These are phyloP conservation scores for Pocota personata DNA, from an alignment of 2,888 invertebrate species.

Conservation along the genomic window DNA sequence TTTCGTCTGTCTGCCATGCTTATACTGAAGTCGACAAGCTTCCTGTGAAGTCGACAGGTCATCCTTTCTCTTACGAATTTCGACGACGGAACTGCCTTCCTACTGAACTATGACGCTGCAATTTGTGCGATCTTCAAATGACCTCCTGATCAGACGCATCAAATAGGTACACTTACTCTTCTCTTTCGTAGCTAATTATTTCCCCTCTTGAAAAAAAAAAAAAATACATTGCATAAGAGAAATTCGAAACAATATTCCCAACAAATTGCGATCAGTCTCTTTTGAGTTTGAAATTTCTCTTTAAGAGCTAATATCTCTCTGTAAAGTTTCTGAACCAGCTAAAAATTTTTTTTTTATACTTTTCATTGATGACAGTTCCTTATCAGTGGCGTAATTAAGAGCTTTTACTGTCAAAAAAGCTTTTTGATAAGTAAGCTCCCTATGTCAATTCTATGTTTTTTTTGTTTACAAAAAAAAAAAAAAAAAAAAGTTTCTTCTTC, in stretches of 20 bases:
- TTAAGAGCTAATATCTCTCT: neutral
- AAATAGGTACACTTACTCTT: too few species aligned
- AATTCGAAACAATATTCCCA: neutral
- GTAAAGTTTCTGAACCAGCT: neutral
- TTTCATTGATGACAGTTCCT: neutral
- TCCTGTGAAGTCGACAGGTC: too few species aligned
- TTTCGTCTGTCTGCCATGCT: too few species aligned
- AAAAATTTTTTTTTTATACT: neutral
- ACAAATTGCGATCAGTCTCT: neutral
- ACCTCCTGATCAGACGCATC: too few species aligned
- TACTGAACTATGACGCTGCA: too few species aligned
- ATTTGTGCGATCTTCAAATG: too few species aligned
- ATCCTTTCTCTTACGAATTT: too few species aligned
- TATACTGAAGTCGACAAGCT: too few species aligned
- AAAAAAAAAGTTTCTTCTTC: too few species aligned
- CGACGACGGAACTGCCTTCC: too few species aligned
- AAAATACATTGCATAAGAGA: slow-evolving; percentile 38
- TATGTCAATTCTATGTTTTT: neutral
- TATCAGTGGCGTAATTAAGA: neutral
- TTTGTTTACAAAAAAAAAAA: too few species aligned
- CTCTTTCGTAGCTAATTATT: too few species aligned
- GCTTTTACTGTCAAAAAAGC: neutral
- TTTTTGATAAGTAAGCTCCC: neutral
- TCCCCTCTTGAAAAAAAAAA: neutral
- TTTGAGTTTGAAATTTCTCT: neutral